Evolutionary conservation across 2,113 vertebrate species (phyloP), one percentile per base, ranked within the genome.

Genomic region (Lampris incognitus): DNA sequence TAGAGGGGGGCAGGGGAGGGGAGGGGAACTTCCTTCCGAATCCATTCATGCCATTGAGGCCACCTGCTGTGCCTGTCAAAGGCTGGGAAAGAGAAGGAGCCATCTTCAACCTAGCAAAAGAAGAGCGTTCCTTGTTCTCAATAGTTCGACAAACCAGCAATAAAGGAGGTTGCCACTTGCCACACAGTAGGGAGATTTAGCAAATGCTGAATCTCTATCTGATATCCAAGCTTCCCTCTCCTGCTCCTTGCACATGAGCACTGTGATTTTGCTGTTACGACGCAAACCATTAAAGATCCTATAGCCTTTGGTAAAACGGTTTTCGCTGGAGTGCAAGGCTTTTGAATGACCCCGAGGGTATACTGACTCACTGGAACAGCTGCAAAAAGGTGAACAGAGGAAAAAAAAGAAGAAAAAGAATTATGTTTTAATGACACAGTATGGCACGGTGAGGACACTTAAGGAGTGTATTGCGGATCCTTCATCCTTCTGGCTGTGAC

Each of bases 41-140:
- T 76, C 93, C 92, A 94, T 94, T 94, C 92, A 93, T 91, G 82
- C 88, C 74, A 74, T 54, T 60, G 82, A 84, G 89, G 87, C 91
- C 94, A 94, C 92, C 94, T 94, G 94, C 92, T 91, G 92, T 87
- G 93, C 78, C 79, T 69, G 90, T 93, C 91, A 93, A 92, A 89
- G 90, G 77, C 76, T 76, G 56, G 79, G 78, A 67, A 55, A 82
- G 73, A 76, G 79, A 78, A 60, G 54, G 60, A 75, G 76, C 73
- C 79, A 84, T 91, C 81, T 82, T 76, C 69, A 66, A 80, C 69
- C 79, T 57, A 74, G 61, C 75, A 81, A 76, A 36, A 71, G 48
- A 79, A 51, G 67, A 72, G 79, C 85, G 73, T 64, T 62, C 68
- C 81, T 81, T 81, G 66, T 85, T 79, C 68, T 72, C 13, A 13